These are phyloP conservation scores for Pediacus dermestoides DNA, from an alignment of 2,888 invertebrate genomes.

Conservation along the genomic window DNA sequence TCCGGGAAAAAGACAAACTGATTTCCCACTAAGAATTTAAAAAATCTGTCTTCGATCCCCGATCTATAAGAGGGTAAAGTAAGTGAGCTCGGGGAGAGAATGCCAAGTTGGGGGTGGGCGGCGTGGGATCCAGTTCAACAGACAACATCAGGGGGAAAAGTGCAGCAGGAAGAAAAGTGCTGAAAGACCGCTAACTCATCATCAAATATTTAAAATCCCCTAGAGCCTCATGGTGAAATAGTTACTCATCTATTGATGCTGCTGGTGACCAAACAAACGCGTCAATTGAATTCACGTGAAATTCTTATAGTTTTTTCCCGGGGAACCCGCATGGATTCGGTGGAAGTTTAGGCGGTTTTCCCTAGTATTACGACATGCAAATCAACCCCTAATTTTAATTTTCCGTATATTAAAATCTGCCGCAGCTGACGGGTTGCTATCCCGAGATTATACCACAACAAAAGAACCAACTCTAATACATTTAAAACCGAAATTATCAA, in stretches of 20 bases:
- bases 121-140: slow-evolving; percentile 15
- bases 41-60: slow-evolving; percentile 43
- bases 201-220: slow-evolving; percentile 51
- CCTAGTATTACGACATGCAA: slow-evolving; percentile 60
- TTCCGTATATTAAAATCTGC: slow-evolving; percentile 58
- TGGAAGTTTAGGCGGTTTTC: slow-evolving; percentile 48
- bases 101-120: slow-evolving; percentile 7
- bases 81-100: slow-evolving; percentile 20
- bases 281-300: slow-evolving; percentile 26
- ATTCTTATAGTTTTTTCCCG: no score
- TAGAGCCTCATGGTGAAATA: slow-evolving; percentile 43
- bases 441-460: slow-evolving; percentile 46
- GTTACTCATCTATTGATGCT: slow-evolving; percentile 30
- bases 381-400: slow-evolving; percentile 60
- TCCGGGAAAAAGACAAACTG: slow-evolving; percentile 29
- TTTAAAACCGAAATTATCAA: slow-evolving; percentile 38
- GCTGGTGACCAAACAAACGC: slow-evolving; percentile 22
- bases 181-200: slow-evolving; percentile 47
- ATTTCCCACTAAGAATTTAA: slow-evolving; percentile 39
- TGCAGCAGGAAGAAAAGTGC: slow-evolving; percentile 37
- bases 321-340: no score
- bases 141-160: slow-evolving; percentile 28
- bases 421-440: slow-evolving; percentile 54
- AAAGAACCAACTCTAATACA: slow-evolving; percentile 46
- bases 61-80: slow-evolving; percentile 29